Base-by-base conservation (phyloP, 2,888 invertebrate genomes). In the Melipona bicolor region DNA sequence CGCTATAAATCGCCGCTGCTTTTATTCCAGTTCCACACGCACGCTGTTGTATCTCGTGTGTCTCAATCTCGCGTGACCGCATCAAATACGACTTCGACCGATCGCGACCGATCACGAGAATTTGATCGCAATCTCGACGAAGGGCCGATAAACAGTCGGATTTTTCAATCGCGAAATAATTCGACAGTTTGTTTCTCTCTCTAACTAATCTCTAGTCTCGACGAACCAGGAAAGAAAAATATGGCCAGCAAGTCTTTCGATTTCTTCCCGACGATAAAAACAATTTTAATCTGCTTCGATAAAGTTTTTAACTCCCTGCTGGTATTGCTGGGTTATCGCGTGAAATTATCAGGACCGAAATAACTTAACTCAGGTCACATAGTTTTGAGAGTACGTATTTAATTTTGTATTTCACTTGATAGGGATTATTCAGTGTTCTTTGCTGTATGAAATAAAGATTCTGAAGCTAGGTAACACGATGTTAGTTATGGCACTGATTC, bases 11-110 rank as follows among this genome's bases (percentile, higher is more conserved):
- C 84, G 54, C 36, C 67, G 52, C 50, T 70, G 62, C 56, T 81
- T 83, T 71, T 62, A 69, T 78, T 61, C n/a, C 24, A 64, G 65
- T 32, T 56, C 3, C 21, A 43, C 43, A 43, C 43, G 43, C 24
- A 36, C 50, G 62, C 49, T 54, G 21, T 36, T 80, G 81, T 87
- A 78, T 78, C 72, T 59, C 54, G 50, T 85, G 43, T 43, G 43
- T 74, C 50, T 73, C 67, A 67, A 77, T 81, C 77, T 86, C 70
- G 72, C 78, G 78, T 69, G 82, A 72, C 71, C 70, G 50, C 43
- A 13, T 56, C 62, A 27, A 84, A 84, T 67, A 64, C 24, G 52
- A 43, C 21, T 62, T 61, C n/a, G 49, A 50, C 49, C 69, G 50
- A 76, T 72, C 68, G 17, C 54, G 65, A 68, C n/a, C n/a, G n/a